Evolutionary conservation across 2,797 vertebrate genomes (phyloP), one percentile per base, ranked within the genome.

Genomic region (Urocyon cinereoargenteus): DNA sequence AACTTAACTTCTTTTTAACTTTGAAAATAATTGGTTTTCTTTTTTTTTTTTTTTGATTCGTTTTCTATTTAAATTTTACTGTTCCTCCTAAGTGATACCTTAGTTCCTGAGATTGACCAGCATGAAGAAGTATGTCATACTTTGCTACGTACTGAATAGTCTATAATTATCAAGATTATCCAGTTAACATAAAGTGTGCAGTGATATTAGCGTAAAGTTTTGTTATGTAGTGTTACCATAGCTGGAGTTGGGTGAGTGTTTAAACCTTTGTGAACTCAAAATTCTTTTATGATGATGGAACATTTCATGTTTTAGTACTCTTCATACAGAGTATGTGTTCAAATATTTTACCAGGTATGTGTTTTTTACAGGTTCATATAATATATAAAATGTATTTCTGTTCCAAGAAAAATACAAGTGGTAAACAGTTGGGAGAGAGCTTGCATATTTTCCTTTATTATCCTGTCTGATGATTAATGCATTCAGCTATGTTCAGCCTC

Each of bases 321-420:
- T 89, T 75, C 68, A 66, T 95, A 51, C 70, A 51, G 75, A 85
- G 40, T 91, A 86, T 83, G 88, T 86, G 57, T 88, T 97, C 97
- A 97, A 49, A 90, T 97, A 73, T 87, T 94, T 98, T 81, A 91
- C 84, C 92, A 96, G 96, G 96, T 87, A 93, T 91, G 97, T 97
- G 96, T 61, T 97, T 98, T 97, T 97, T 82, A 95, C 86, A 96
- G 97, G 97, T 97, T 98, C 97, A 97, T 97, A 61, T 97, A 97
- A 98, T 98, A 97, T 96, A 98, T 97, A 97, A 98, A 98, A 97
- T 97, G 94, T 62, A 45, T 92, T 97, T 98, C 97, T 95, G 97
- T 98, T 98, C 97, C 98, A 98, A 98, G 97, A 96, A 98, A 98
- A 98, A 98, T 95, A 98, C 2, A 85, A 91, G 89, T n/a, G 92